A percentile compares a stretch with the other conserved stretches of the same genome.
phyloP scores from a whole-genome alignment of 2,888 invertebrate genomes.

The Agriopis aurantiaria region DNA sequence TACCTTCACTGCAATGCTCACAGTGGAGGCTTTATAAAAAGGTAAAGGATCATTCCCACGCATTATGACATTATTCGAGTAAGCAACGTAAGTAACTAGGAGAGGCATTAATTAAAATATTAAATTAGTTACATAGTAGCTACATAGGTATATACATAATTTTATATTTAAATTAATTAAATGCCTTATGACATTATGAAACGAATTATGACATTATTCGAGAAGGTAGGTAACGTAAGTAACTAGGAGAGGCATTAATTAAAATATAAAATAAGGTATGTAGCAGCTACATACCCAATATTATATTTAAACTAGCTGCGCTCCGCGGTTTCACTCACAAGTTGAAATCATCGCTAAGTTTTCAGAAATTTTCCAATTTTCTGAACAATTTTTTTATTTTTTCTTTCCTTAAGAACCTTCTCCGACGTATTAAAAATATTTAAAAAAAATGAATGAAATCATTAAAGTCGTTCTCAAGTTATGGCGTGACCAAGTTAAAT shows the following conservation, averaged over 20 bases:
- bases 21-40: slow-evolving; percentile 62
- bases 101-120: background rate
- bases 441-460: too few relatives aligned
- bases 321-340: too few relatives aligned
- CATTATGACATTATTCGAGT: slow-evolving; percentile 40
- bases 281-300: background rate
- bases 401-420: too few relatives aligned
- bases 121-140: too few relatives aligned
- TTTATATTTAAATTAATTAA: background rate
- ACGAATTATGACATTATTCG: too few relatives aligned
- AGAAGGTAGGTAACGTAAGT: background rate
- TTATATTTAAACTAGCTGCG: background rate
- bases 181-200: too few relatives aligned
- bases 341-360: too few relatives aligned
- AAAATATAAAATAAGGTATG: background rate
- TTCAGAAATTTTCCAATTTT: too few relatives aligned
- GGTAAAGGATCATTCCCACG: slow-evolving; percentile 72
- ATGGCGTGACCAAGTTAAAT: too few relatives aligned
- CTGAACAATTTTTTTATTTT: too few relatives aligned
- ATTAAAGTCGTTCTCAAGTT: too few relatives aligned
- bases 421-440: too few relatives aligned
- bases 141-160: background rate
- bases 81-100: background rate
- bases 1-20: slow-evolving; percentile 66
- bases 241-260: background rate